A percentile compares a stretch with the other conserved stretches of the same genome.
These are phyloP conservation scores for Podarcis lilfordi DNA, from an alignment of 2,797 vertebrate genomes.

Conservation along the genomic window DNA sequence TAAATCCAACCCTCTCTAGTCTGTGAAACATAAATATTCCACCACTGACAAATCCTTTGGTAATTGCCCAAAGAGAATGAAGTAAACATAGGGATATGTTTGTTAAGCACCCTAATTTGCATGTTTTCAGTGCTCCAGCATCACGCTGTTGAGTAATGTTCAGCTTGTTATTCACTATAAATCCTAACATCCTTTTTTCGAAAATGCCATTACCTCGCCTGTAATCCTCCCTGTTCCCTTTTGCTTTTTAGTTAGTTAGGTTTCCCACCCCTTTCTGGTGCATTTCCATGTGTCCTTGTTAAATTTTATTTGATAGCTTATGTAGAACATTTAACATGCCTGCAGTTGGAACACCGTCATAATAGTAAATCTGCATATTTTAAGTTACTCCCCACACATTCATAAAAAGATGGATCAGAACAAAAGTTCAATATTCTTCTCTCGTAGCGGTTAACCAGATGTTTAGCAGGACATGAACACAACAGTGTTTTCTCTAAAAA, in stretches of 20 bases:
- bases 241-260: neutral
- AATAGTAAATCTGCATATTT: neutral
- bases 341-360: neutral
- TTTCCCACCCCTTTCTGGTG: neutral
- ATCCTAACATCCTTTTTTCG: slow-evolving; percentile 15
- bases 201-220: slow-evolving; percentile 7
- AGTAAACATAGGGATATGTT: slow-evolving; percentile 8
- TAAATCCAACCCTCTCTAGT: neutral
- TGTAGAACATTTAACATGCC: slow-evolving; percentile 9
- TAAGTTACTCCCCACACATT: neutral
- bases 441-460: too few relatives aligned
- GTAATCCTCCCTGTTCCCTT: neutral
- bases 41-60: neutral
- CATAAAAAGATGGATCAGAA: too few relatives aligned
- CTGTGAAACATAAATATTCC: neutral
- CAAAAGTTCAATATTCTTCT: too few relatives aligned
- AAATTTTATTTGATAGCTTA: slow-evolving; percentile 5
- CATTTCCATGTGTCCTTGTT: slow-evolving; percentile 1
- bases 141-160: neutral
- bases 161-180: slow-evolving; percentile 11
- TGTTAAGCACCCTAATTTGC: slow-evolving; percentile 16
- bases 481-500: too few relatives aligned
- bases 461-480: too few relatives aligned
- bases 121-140: slow-evolving; percentile 1
- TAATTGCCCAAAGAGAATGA: neutral